Evolutionary conservation across 2,888 invertebrate genomes (phyloP).

Genomic region (Coelopa pilipes): DNA sequence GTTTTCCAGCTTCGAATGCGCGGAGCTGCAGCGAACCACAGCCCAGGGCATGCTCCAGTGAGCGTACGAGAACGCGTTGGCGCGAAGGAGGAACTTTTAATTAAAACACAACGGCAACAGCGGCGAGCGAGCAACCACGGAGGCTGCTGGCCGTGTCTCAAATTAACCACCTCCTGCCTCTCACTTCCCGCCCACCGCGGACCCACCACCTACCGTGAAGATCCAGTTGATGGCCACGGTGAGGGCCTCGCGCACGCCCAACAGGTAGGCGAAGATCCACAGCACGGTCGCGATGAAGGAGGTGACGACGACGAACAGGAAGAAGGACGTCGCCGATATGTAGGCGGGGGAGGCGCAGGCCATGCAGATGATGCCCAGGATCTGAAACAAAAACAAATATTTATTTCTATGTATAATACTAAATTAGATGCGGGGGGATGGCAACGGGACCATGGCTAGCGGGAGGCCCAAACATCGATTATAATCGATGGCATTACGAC

Average conservation of each 20-base stretch:
- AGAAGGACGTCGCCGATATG: slow-evolving; percentile 77
- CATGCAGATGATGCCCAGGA: slow-evolving; percentile 87
- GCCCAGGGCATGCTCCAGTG: too few species aligned
- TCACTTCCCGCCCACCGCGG: too few species aligned
- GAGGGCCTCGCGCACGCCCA: slow-evolving; percentile 82
- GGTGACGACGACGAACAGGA: slow-evolving; percentile 84
- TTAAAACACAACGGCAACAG: neutral
- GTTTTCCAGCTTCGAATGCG: neutral
- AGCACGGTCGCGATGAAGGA: slow-evolving; percentile 85
- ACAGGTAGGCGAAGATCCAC: slow-evolving; percentile 83
- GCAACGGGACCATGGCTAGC: too few species aligned
- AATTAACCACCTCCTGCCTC: neutral
- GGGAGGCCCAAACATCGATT: too few species aligned
- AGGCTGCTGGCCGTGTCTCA: too few species aligned
- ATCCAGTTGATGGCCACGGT: slow-evolving; percentile 86
- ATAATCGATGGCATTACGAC: too few species aligned
- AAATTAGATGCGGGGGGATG: too few species aligned
- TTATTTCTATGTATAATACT: too few species aligned
- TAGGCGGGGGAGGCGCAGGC: slow-evolving; percentile 79
- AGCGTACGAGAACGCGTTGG: too few species aligned
- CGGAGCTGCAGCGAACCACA: too few species aligned
- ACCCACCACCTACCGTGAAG: slow-evolving; percentile 76
- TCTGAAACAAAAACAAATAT: slow-evolving; percentile 70
- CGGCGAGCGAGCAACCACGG: neutral
- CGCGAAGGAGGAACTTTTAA: too few species aligned